Base-by-base conservation (phyloP, 2,888 invertebrate genomes). In the Ganaspis brasiliensis region DNA sequence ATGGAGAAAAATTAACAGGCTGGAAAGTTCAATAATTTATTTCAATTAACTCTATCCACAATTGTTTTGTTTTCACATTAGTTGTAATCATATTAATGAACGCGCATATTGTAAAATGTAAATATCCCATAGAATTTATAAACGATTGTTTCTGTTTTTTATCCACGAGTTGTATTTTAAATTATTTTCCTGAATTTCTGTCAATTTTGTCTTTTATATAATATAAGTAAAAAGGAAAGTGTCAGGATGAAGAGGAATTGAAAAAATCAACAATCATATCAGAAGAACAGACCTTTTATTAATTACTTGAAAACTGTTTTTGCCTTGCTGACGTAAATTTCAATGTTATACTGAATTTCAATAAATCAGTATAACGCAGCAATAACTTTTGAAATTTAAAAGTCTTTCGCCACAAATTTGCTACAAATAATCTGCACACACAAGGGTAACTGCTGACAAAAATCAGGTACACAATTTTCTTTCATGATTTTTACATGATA, bases 401-500 rank as follows among this genome's bases (percentile, higher is more conserved):
- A 24, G 4, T 67, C 24, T 45, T 24, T 24, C 67, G 45, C 24
- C 45, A 26, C 10, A n/a, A 67, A 67, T 73, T 77, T 19, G 35
- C 26, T 73, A 57, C 21, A 40, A 57, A 73, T 21, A 74, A 70
- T 74, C 59, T 35, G 14, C 49, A 49, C 67, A 59, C 35, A 40
- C 55, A 37, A 31, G 45, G 56, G 31, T 49, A 31, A n/a, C 35
- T 56, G 45, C 24, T 31, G 63, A 19, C 56, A 73, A 67, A 63
- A 74, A 55, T 77, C 74, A 77, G 74, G 77, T 77, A 77, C 77
- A 55, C 71, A 73, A 63, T 63, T 55, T 61, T 61, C 21, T 52
- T 19, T 9, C 49, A 21, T 71, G 45, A 26, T n/a, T 31, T 61
- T 14, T 63, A 72, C 19, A 67, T 59, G 55, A 72, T 70, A 55